Evolutionary conservation across 1,140 invertebrate genomes (phyloP).

Genomic region (Anoplophora glabripennis): DNA sequence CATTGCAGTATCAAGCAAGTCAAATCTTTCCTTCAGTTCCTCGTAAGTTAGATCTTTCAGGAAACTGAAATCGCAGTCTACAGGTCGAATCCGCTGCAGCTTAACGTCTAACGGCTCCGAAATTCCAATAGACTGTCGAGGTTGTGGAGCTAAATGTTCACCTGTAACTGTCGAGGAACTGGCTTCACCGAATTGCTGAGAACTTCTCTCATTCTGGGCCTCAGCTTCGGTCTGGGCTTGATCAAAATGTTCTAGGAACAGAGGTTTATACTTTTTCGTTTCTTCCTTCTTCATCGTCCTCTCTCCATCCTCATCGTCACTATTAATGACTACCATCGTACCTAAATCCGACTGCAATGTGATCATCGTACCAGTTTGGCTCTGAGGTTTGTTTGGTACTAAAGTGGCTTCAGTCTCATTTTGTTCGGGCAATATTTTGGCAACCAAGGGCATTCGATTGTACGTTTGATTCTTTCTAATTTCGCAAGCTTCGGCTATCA

Average conservation of each 20-base stretch:
- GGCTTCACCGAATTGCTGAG: not conserved
- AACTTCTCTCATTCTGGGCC: not conserved
- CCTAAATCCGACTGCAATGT: slow-evolving; percentile 76
- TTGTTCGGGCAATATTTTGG: slow-evolving; percentile 34
- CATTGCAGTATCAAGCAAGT: slow-evolving; percentile 95
- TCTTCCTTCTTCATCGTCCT: slow-evolving; percentile 83
- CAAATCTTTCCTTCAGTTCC: slow-evolving; percentile 87
- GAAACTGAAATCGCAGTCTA: slow-evolving; percentile 30
- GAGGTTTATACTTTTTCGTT: slow-evolving; percentile 79
- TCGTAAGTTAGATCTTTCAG: slow-evolving; percentile 71
- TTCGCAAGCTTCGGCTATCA: slow-evolving; percentile 91
- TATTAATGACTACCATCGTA: slow-evolving; percentile 91
- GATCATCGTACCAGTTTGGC: slow-evolving; percentile 61
- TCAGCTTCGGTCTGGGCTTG: slow-evolving; percentile 75
- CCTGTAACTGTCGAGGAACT: not conserved
- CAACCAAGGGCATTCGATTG: slow-evolving; percentile 50
- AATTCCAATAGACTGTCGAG: not conserved
- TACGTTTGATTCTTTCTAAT: slow-evolving; percentile 79
- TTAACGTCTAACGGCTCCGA: slow-evolving; percentile 28
- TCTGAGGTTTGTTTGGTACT: slow-evolving; percentile 55
- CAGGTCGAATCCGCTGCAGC: slow-evolving; percentile 28
- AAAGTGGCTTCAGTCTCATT: slow-evolving; percentile 51
- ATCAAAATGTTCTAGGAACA: slow-evolving; percentile 93
- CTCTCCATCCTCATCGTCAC: slow-evolving; percentile 74
- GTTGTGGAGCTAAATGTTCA: not conserved